Base-by-base conservation (phyloP, 2,797 vertebrate species). In the Phylloscopus collybita region DNA sequence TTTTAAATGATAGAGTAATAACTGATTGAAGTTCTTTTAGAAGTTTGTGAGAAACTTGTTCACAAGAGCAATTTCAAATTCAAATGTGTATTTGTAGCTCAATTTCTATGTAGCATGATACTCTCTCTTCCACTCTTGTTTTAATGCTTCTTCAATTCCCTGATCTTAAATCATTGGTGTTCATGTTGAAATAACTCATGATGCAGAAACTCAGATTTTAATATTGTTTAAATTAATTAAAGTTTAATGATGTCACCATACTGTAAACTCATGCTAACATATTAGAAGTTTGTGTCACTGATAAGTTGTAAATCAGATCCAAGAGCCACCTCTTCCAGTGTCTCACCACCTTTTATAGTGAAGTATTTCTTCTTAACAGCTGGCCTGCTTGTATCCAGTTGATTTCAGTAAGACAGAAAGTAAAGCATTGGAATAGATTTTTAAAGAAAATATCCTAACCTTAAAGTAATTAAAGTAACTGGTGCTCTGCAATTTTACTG, bases 271-370 rank as follows among this genome's bases (percentile, higher is more conserved):
- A 49, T 17, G 88, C 19, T 38, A 86, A 80, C 40, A 21, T 90
- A 61, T 93, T 57, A 72, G 80, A 94, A 94, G 44, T 57, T 94
- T 76, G 7, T 40, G 84, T 79, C 34, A 64, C 38, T 73, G 40
- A 92, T 92, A 93, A 83, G 34, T 75, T 90, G 11, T 20, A 91
- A 96, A 22, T 91, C 66, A 96, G 66, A 95, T 45, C 40, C 19
- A 69, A 84, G 11, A 8, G 6, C 25, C 27, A 16, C 8, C 2
- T 40, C 38, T 44, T 29, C 23, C 29, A 40, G 9, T 32, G 13
- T 34, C 38, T 51, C 44, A 75, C 7, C 23, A 44, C 17, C 5
- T 29, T 61, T 61, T n/a, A 15, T 23, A 50, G 10, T 29, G 20
- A 50, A 61, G 3, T 29, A 69, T 21, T 53, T 10, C 32, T 81